Evolutionary conservation across 2,888 invertebrate species (phyloP).

Genomic region (Caenorhabditis panamensis): DNA sequence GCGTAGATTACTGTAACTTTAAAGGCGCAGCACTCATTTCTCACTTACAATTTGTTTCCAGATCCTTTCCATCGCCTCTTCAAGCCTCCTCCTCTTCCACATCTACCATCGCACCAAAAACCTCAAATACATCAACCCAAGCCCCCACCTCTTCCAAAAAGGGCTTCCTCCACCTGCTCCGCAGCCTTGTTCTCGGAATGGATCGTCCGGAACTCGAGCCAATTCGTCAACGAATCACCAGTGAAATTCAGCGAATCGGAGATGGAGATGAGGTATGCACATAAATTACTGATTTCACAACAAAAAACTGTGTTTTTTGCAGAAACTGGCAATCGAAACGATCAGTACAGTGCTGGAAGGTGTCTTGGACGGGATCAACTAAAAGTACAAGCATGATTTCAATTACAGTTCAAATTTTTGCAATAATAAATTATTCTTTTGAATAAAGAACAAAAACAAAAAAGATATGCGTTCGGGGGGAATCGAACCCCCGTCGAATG

Average conservation of each 20-base stretch:
- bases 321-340: not conserved
- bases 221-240: not conserved
- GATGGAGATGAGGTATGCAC: not conserved
- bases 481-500: constrained; percentile 76
- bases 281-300: not conserved
- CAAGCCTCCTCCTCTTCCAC: too few relatives aligned
- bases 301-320: not conserved
- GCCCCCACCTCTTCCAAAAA: not conserved
- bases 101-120: too few relatives aligned
- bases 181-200: not conserved
- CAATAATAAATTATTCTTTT: too few relatives aligned
- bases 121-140: too few relatives aligned
- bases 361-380: not conserved
- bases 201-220: not conserved
- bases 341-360: not conserved
- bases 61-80: too few relatives aligned
- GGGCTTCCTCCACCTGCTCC: not conserved
- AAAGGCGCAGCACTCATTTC: too few relatives aligned
- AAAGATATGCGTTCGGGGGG: constrained; percentile 70
- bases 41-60: too few relatives aligned
- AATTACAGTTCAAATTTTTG: too few relatives aligned
- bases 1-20: too few relatives aligned
- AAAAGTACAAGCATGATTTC: constrained; percentile 62
- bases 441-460: too few relatives aligned
- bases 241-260: not conserved